A percentile compares a stretch with the other conserved stretches of the same genome.
Conservation (phyloP, 2,113 vertebrate species). For the Chaetodon trifascialis region DNA sequence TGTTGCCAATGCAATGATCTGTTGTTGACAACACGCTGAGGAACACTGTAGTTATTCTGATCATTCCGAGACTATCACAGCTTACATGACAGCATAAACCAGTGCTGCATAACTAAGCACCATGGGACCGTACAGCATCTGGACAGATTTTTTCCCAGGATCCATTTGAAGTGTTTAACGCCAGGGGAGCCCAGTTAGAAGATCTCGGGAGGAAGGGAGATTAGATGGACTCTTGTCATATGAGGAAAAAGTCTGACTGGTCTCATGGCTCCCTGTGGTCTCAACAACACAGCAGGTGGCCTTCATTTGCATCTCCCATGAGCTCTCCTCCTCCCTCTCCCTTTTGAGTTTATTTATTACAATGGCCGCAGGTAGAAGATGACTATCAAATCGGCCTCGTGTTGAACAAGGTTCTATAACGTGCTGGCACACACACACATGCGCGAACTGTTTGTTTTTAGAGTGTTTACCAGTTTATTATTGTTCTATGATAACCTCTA, state of each 20-base stretch:
- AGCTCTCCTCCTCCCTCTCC: slow-evolving; percentile 30
- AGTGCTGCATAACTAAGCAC: slow-evolving; percentile 11
- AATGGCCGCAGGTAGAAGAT: slow-evolving; percentile 53
- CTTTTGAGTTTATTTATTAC: slow-evolving; percentile 56
- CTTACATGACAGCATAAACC: slow-evolving; percentile 19
- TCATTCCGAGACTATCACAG: background rate
- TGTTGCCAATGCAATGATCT: background rate
- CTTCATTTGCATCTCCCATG: slow-evolving; percentile 70
- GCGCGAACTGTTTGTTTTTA: slow-evolving; percentile 40
- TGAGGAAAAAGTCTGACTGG: slow-evolving; percentile 50
- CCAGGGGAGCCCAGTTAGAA: slow-evolving; percentile 40
- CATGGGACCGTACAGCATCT: slow-evolving; percentile 38
- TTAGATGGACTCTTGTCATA: slow-evolving; percentile 62
- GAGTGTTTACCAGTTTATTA: slow-evolving; percentile 55
- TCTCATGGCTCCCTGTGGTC: slow-evolving; percentile 43
- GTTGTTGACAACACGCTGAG: background rate
- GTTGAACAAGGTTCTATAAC: slow-evolving; percentile 27
- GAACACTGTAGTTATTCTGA: background rate
- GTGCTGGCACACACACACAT: background rate
- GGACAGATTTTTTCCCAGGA: slow-evolving; percentile 38
- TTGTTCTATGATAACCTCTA: slow-evolving; percentile 68
- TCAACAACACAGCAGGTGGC: slow-evolving; percentile 58
- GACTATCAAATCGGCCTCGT: slow-evolving; percentile 51
- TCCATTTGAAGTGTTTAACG: slow-evolving; percentile 49
- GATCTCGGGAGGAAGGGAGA: slow-evolving; percentile 31